Conservation (phyloP, 2,797 vertebrate species). For the Ceryle rudis region DNA sequence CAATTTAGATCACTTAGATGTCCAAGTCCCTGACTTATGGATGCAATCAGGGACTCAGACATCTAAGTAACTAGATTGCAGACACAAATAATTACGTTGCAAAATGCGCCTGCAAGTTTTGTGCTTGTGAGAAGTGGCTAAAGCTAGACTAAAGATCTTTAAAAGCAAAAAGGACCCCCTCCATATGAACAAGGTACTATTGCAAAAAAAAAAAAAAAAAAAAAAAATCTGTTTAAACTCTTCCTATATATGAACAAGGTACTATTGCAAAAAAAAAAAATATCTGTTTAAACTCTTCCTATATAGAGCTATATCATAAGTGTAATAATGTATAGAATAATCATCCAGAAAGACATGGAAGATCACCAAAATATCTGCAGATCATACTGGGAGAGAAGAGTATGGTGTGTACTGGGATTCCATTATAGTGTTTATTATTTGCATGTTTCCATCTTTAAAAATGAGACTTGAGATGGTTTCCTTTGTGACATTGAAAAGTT, state of each 20-base stretch:
- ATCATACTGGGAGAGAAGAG: neutral
- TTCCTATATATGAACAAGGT: neutral
- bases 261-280: neutral
- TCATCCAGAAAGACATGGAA: neutral
- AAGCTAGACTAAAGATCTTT: constrained; percentile 32
- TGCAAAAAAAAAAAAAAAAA: neutral
- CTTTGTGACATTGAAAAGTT: neutral
- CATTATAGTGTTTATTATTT: neutral
- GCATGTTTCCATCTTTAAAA: neutral
- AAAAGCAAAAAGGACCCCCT: neutral
- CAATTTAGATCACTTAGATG: constrained; percentile 70
- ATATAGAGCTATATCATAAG: neutral
- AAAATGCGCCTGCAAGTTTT: constrained; percentile 55
- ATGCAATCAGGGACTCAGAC: constrained; percentile 63
- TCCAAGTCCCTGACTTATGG: constrained; percentile 61
- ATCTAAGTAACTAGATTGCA: constrained; percentile 65
- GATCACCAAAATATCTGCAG: neutral
- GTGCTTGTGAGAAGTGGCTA: constrained; percentile 30
- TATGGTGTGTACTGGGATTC: neutral
- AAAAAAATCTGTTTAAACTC: neutral
- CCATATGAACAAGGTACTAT: neutral
- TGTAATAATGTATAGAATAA: neutral
- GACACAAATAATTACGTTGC: constrained; percentile 60
- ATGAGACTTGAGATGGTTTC: neutral
- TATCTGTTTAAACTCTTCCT: neutral